Base-by-base conservation (phyloP, 1,140 invertebrate genomes). In the Brachionus rotundiformis region DNA sequence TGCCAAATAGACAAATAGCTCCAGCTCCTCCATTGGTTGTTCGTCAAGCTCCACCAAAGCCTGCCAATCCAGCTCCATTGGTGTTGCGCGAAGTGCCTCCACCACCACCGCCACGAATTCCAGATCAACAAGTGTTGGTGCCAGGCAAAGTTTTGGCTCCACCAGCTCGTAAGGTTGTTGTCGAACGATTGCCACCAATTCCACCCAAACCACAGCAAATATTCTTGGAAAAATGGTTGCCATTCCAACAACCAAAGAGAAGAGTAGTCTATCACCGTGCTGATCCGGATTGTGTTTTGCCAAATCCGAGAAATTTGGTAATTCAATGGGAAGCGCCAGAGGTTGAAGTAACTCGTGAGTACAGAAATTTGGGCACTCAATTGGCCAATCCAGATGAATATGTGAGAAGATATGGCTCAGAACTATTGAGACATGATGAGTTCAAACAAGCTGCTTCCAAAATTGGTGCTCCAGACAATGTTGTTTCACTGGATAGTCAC, bases 271-370 rank as follows among this genome's bases (percentile, higher is more conserved):
- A 59, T 23, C 47, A 79, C 25, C 27, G 19, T 25, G 16, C 47
- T 36, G 76, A 79, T 36, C 47, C 47, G 11, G 76, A 79, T 36
- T 79, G 76, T 63, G 13, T 39, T 25, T 33, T 63, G 19, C 47
- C 31, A 63, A 79, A 79, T 63, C 76, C 76, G 59, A 54, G 47
- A 54, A 79, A 79, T 63, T 63, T 79, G 31, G 76, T 79, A 6
- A 79, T 79, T 63, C 47, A 79, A 79, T 79, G 76, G 76, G 76
- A 79, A 39, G 19, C 44, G 11, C 76, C 76, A 59, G 76, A 79
- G 23, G 76, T 79, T 5, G 76, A 79, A 41, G 76, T 79, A n/a
- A 63, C 31, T 33, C 47, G 59, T 54, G 76, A 33, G 27, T 79
- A 79, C 25, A 79, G 29, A 79, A 59, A 63, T 63, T 59, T 79